A percentile compares a stretch with the other conserved stretches of the same genome.
Evolutionary conservation across 2,113 vertebrate species (phyloP).

Genomic region (Lonchura striata): DNA sequence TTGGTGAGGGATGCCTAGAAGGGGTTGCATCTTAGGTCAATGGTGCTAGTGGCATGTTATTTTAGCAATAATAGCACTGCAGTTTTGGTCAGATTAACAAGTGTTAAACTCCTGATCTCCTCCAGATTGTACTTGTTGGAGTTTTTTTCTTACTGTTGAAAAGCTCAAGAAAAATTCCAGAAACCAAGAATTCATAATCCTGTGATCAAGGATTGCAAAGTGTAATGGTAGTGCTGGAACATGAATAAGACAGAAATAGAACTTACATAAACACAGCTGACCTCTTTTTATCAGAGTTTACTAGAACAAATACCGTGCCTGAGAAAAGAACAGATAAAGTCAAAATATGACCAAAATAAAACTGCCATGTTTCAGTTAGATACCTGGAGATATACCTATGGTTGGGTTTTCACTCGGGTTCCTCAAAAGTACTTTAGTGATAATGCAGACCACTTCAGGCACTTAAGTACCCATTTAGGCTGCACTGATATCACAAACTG

Average conservation of each 20-base stretch:
- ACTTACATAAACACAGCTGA: constrained; percentile 23
- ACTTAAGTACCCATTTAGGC: constrained; percentile 13
- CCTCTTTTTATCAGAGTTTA: constrained; percentile 52
- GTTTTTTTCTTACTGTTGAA: background rate
- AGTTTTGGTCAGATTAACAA: background rate
- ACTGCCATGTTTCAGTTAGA: constrained; percentile 3
- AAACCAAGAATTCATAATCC: constrained; percentile 45
- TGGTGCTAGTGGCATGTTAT: background rate
- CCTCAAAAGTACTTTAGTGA: constrained; percentile 15
- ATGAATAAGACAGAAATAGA: constrained; percentile 50
- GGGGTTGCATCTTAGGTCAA: background rate
- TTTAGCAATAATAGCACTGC: too few species aligned
- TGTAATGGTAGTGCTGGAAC: constrained; percentile 1
- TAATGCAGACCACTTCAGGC: constrained; percentile 28
- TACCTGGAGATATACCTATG: background rate
- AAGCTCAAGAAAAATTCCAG: constrained; percentile 26
- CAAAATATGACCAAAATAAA: constrained; percentile 55
- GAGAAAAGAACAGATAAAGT: constrained; percentile 50
- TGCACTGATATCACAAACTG: background rate
- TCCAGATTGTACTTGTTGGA: background rate
- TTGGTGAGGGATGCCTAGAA: background rate
- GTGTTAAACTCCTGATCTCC: background rate
- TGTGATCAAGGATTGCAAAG: constrained; percentile 12
- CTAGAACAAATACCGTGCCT: constrained; percentile 35
- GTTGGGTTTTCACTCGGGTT: constrained; percentile 3